Base-by-base conservation (phyloP, 2,113 vertebrate species). In the Solenodon paradoxus region DNA sequence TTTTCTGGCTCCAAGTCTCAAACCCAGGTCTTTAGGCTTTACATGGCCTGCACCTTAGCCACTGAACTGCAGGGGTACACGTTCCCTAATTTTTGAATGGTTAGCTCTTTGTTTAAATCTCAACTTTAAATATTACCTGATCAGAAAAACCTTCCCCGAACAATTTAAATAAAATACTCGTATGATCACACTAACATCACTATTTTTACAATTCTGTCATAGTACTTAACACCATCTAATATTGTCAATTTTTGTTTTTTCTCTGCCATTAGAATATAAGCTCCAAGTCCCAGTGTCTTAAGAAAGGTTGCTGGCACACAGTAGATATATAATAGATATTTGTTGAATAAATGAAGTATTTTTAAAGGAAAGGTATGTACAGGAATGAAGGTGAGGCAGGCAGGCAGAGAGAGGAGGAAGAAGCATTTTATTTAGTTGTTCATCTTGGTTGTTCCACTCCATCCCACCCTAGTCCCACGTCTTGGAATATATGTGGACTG, bases 341-440 rank as follows among this genome's bases (percentile, higher is more conserved):
- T 78, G 61, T 45, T 55, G 45, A 88, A 63, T 95, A 78, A 69
- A 78, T n/a, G n/a, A n/a, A n/a, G n/a, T n/a, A n/a, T n/a, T n/a
- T n/a, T n/a, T n/a, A n/a, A n/a, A n/a, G n/a, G n/a, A n/a, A n/a
- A n/a, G n/a, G n/a, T n/a, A n/a, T n/a, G n/a, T n/a, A n/a, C n/a
- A n/a, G n/a, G n/a, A n/a, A n/a, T n/a, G n/a, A n/a, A n/a, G n/a
- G n/a, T n/a, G n/a, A n/a, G n/a, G n/a, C n/a, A n/a, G n/a, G n/a
- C n/a, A n/a, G n/a, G n/a, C n/a, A n/a, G n/a, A n/a, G n/a, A n/a
- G n/a, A n/a, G n/a, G n/a, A n/a, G n/a, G n/a, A n/a, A n/a, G n/a
- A n/a, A n/a, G n/a, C n/a, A n/a, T n/a, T n/a, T n/a, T n/a, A n/a
- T n/a, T n/a, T n/a, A n/a, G n/a, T n/a, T n/a, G n/a, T n/a, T n/a